Evolutionary conservation across 2,113 vertebrate species (phyloP).

Genomic region (Poecilia latipinna): DNA sequence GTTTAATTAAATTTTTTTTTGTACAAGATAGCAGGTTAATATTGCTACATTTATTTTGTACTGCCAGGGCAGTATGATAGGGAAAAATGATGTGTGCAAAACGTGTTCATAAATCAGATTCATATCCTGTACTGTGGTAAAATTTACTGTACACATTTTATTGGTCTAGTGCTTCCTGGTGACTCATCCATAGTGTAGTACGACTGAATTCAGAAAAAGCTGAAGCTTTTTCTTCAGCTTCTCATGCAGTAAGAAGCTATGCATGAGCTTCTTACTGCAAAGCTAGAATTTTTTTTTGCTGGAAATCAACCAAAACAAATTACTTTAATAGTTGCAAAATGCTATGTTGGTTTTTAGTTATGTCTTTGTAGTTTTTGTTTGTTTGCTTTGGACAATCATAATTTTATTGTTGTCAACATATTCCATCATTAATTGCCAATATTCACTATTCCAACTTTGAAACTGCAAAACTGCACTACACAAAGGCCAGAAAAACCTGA

Average conservation of each 20-base stretch:
- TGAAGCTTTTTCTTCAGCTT: neutral
- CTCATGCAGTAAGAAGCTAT: too few species aligned
- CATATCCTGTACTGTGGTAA: neutral
- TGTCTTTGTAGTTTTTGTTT: neutral
- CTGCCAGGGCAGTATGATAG: neutral
- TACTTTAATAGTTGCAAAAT: constrained; percentile 3
- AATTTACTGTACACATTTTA: neutral
- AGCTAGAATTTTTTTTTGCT: neutral
- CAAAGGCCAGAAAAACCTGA: too few species aligned
- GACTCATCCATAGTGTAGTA: neutral
- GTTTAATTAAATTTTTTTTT: neutral
- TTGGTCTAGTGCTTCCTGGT: neutral
- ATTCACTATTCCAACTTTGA: neutral
- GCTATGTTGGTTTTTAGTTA: neutral
- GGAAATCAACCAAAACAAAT: neutral
- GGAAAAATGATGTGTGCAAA: neutral
- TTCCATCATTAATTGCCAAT: neutral
- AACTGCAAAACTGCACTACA: neutral
- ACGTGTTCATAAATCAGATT: neutral
- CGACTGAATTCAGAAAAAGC: neutral
- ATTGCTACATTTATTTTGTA: constrained; percentile 3
- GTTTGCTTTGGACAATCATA: neutral
- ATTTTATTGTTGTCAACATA: neutral
- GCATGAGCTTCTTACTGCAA: too few species aligned
- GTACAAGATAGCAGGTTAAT: neutral